Conservation (phyloP, 2,113 vertebrate species). For the Dromiciops gliroides region DNA sequence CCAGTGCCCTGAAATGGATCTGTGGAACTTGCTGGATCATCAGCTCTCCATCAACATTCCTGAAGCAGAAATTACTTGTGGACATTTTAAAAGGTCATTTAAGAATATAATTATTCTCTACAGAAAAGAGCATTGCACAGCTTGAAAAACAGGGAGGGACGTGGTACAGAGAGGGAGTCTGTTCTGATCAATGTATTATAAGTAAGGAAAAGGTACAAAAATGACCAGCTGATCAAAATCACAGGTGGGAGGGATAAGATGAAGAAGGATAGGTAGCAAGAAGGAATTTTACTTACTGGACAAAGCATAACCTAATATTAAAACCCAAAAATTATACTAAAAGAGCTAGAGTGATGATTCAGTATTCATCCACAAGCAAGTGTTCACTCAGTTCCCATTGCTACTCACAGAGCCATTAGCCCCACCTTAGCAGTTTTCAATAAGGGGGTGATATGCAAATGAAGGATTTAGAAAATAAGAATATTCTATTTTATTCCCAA, state of each 20-base stretch:
- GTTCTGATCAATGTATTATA: slow-evolving; percentile 20
- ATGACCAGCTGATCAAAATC: background rate
- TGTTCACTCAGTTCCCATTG: background rate
- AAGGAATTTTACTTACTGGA: background rate
- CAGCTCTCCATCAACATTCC: background rate
- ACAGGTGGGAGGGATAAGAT: background rate
- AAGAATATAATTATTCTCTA: slow-evolving; percentile 50
- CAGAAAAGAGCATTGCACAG: slow-evolving; percentile 40
- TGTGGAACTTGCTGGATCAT: slow-evolving; percentile 2
- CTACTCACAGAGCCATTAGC: background rate
- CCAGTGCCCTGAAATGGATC: background rate
- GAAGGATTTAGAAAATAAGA: background rate
- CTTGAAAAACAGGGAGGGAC: background rate
- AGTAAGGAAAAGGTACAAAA: slow-evolving; percentile 30
- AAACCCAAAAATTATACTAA: background rate
- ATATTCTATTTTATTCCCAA: background rate
- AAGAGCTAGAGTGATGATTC: background rate
- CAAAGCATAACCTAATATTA: background rate
- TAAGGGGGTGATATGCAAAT: background rate
- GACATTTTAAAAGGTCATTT: slow-evolving; percentile 42
- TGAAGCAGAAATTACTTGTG: slow-evolving; percentile 33
- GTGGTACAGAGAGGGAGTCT: background rate
- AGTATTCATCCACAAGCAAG: background rate
- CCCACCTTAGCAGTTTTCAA: background rate
- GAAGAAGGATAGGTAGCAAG: background rate